Percentiles rank a stretch among this genome's conserved stretches.
These are phyloP conservation scores for Mamestra configurata DNA, from an alignment of 1,140 invertebrate genomes.

Conservation along the genomic window DNA sequence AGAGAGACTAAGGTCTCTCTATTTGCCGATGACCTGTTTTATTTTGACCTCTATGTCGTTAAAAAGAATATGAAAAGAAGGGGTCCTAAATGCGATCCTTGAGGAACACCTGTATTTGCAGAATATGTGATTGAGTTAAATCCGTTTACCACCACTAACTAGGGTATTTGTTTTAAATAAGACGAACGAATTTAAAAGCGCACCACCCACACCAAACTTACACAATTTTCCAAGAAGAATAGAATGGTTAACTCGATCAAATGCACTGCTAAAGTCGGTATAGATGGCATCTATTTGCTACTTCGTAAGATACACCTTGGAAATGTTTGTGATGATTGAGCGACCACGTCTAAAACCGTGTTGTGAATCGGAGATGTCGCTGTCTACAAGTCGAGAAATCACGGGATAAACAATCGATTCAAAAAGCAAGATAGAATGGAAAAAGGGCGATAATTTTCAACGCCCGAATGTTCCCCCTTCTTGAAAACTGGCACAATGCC, in stretches of 20 bases:
- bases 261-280: slow-evolving; percentile 42
- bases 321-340: slow-evolving; percentile 28
- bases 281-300: slow-evolving; percentile 18
- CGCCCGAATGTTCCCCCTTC: slow-evolving; percentile 25
- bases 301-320: background rate
- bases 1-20: too few relatives aligned
- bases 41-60: background rate
- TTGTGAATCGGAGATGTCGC: slow-evolving; percentile 12
- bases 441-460: slow-evolving; percentile 45
- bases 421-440: slow-evolving; percentile 49
- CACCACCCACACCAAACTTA: background rate
- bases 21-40: background rate
- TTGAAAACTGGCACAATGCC: slow-evolving; percentile 40
- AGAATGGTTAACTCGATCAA: slow-evolving; percentile 43
- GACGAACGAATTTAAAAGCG: background rate
- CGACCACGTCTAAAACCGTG: slow-evolving; percentile 49
- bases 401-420: slow-evolving; percentile 45
- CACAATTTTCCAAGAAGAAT: slow-evolving; percentile 18
- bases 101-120: slow-evolving; percentile 64
- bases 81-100: slow-evolving; percentile 69
- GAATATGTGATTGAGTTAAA: slow-evolving; percentile 50
- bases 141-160: background rate
- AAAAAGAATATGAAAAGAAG: background rate
- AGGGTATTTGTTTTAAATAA: background rate
- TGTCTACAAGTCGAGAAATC: background rate